Evolutionary conservation across 2,797 vertebrate genomes (phyloP).

Genomic region (Anisognathus igniventris): DNA sequence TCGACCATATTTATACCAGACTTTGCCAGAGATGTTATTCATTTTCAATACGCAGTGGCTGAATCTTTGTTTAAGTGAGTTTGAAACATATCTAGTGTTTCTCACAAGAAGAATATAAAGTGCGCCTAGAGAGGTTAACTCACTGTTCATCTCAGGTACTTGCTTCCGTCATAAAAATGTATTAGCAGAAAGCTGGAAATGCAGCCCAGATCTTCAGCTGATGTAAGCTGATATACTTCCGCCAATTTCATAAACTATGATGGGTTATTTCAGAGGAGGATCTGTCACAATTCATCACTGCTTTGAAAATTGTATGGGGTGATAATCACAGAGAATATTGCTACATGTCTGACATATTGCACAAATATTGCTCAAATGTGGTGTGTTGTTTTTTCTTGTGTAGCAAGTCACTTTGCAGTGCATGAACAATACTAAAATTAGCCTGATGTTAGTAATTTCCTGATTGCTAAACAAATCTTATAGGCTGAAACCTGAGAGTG

Average conservation of each 20-base stretch:
- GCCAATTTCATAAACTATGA: conserved; percentile 36
- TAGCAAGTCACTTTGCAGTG: conserved; percentile 15
- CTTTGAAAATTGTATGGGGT: conserved; percentile 63
- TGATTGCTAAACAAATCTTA: conserved; percentile 12
- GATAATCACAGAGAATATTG: conserved; percentile 63
- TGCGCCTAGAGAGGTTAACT: not conserved
- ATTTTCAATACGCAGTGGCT: not conserved
- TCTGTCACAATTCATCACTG: conserved; percentile 54
- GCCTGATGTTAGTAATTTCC: conserved; percentile 27
- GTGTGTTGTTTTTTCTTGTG: not conserved
- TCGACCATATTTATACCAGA: not conserved
- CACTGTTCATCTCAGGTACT: not conserved
- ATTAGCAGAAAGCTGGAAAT: conserved; percentile 36
- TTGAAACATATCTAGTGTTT: not conserved
- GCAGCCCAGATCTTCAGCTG: conserved; percentile 23
- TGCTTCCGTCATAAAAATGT: not conserved
- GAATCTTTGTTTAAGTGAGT: not conserved
- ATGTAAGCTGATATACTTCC: conserved; percentile 32
- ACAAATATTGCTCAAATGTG: conserved; percentile 54
- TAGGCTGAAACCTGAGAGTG: not conserved
- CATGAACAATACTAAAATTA: conserved; percentile 57
- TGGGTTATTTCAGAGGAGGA: conserved; percentile 47
- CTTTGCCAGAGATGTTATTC: not conserved
- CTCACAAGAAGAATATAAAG: not conserved
- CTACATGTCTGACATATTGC: conserved; percentile 63